Evolutionary conservation across 2,888 invertebrate species (phyloP), one percentile per base, ranked within the genome.

Genomic region (Xylophagus ater): DNA sequence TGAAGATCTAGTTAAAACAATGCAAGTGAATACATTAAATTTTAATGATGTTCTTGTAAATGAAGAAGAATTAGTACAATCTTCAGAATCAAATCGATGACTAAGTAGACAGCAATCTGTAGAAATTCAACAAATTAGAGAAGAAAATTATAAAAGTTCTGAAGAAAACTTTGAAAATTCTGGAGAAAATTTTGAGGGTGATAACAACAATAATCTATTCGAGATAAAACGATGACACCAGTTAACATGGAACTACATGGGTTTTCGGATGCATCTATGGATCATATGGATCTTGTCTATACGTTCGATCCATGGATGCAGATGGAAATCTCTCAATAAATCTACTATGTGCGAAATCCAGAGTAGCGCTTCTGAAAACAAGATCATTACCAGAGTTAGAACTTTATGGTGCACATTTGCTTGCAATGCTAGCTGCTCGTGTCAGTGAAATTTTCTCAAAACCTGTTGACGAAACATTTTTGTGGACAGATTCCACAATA

Each of bases 401-500:
- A 34, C 41, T 57, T 1, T 52, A 50, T 36, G 53, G 43, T 12
- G 55, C 55, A 8, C 17, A 49, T 3, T 25, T 53, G n/a, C 31
- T 52, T 4, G 34, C 50, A 9, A 34, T 44, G 31, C 40, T 54
- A n/a, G 7, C 45, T 4, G 29, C 7, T 8, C 23, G 23, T 7
- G 7, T 23, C 7, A 23, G 9, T 8, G 23, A 23, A 23, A 23
- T 44, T 4, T 29, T 49, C 3, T 24, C 34, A 4, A 14, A 45
- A 4, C 17, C 30, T 3, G 17, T 47, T 15, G 24, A 24, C 2
- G 9, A 41, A 20, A 29, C 42, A 3, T 43, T 15, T 14, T 47
- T 41, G 17, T 54, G 49, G 51, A 46, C 50, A 2, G 56, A 56
- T 36, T 55, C 51, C 0, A 47, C 43, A 3, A 48, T 53, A n/a